phyloP scores from a whole-genome alignment of 2,113 vertebrate species.

The Mastomys natalensis region DNA sequence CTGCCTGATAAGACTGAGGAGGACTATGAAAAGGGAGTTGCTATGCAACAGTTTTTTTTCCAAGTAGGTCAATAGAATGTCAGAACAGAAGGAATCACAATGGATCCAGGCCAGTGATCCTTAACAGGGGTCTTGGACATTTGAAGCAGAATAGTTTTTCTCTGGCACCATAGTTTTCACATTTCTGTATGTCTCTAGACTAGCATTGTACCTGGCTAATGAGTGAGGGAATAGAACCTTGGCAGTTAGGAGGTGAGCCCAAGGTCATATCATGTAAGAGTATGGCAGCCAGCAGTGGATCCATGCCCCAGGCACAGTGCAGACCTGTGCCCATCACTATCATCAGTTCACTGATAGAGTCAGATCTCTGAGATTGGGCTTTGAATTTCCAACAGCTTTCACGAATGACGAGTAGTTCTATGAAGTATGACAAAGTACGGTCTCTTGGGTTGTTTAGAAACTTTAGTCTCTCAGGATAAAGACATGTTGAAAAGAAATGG shows the following conservation, averaged over 20 bases:
- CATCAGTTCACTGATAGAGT: background rate
- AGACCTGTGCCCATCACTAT: accelerated
- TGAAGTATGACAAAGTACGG: background rate
- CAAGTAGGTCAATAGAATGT: background rate
- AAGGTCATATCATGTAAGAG: background rate
- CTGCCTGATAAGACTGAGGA: background rate
- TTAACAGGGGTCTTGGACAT: background rate
- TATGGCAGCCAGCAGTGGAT: background rate
- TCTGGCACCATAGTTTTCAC: background rate
- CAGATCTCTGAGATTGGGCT: background rate
- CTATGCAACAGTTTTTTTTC: background rate
- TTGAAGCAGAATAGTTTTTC: background rate
- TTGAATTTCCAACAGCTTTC: background rate
- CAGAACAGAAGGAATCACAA: background rate
- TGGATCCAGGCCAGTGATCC: background rate
- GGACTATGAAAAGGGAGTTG: background rate
- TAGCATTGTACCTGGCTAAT: background rate
- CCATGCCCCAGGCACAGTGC: accelerated
- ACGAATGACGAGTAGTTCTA: background rate
- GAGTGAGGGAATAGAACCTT: background rate
- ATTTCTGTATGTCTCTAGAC: background rate
- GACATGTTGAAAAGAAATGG: background rate
- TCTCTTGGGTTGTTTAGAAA: background rate
- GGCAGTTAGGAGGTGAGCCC: background rate
- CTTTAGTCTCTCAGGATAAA: background rate